Evolutionary conservation across 92 coral and sea anemone genomes (phyloP), one percentile per base, ranked within the genome.

Genomic region (Muricea muricata): DNA sequence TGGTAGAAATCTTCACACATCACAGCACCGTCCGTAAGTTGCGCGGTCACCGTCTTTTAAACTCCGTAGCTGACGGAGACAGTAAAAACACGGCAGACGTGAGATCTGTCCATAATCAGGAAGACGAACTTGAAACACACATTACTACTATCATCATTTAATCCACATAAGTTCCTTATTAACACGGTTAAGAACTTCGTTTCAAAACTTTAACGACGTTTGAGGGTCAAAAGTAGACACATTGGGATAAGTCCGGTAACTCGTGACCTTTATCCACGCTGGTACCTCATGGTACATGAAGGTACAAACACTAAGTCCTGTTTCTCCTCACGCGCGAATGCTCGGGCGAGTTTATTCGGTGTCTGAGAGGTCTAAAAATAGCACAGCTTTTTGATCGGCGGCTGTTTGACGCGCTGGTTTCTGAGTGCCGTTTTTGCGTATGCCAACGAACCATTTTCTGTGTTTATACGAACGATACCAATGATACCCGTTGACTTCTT

Each of bases 381-480:
- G 94, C 31, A 91, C 87, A n/a, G 98, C 89, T 56, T 92, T 94
- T 77, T 95, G 98, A 52, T 93, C 93, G 30, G 71, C 73, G 29
- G 39, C 85, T 9, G 98, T 95, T 4, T 20, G 57, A 7, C 78
- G 80, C 10, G 90, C 97, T 21, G 85, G 84, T 41, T 95, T 95
- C 23, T 90, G 92, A 12, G 83, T 90, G 0, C 98, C 98, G 52
- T 90, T 91, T 29, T 79, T 88, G 75, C 94, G 94, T 7, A 95
- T 80, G 11, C 91, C 98, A 10, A 95, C 90, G 0, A 83, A 65
- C 98, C 95, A 93, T 11, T 46, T 79, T 0, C 67, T 87, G 83
- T 87, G 61, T 69, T 93, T 93, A 82, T 91, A 93, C 0, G 95
- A 92, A 13, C 75, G 35, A 46, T 86, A 93, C 2, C 96, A 80